Evolutionary conservation across 2,113 vertebrate genomes (phyloP).

Genomic region (Nycticryphes semicollaris): DNA sequence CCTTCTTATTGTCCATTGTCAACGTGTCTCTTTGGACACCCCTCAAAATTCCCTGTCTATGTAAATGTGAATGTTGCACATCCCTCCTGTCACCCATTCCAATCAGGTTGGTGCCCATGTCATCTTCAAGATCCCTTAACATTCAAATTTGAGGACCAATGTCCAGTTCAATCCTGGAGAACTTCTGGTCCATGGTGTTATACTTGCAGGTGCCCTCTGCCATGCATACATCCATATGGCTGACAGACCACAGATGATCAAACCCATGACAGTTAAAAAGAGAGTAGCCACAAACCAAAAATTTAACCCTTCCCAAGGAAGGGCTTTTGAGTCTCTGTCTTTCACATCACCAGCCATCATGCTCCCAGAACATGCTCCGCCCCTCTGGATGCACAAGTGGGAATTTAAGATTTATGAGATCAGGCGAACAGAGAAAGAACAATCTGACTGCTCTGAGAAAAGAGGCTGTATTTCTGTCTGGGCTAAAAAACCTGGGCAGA

Average conservation of each 20-base stretch:
- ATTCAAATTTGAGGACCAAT: neutral
- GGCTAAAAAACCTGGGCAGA: neutral
- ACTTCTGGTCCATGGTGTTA: accelerated
- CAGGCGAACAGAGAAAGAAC: neutral
- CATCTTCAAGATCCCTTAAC: neutral
- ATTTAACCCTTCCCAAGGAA: neutral
- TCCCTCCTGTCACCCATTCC: neutral
- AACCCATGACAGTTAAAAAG: neutral
- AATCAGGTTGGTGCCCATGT: neutral
- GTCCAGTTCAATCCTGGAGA: neutral
- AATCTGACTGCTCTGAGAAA: neutral
- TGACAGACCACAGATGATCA: neutral
- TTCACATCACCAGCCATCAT: neutral
- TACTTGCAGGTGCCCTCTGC: neutral
- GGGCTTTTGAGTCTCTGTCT: neutral
- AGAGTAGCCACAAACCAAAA: neutral
- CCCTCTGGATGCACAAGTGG: neutral
- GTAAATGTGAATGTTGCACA: neutral
- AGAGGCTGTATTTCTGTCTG: neutral
- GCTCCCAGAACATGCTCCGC: neutral
- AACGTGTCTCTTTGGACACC: neutral
- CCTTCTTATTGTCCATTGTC: neutral
- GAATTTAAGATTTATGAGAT: neutral
- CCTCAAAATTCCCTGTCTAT: neutral
- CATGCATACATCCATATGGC: no score